Evolutionary conservation across 2,113 vertebrate genomes (phyloP).

Genomic region (Sceloporus tristichus): DNA sequence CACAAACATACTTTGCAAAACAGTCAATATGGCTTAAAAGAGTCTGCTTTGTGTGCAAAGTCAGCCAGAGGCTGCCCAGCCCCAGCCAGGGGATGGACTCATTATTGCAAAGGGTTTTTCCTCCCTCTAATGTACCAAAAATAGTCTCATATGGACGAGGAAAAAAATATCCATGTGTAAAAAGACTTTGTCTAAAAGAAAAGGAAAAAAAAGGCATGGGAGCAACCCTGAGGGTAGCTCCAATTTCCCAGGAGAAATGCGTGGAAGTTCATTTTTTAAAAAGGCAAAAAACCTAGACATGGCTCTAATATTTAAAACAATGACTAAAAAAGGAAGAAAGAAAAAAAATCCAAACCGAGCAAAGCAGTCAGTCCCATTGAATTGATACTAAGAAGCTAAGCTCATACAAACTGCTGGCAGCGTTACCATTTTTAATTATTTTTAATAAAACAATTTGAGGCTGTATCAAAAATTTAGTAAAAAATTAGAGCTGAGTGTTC

Average conservation of each 20-base stretch:
- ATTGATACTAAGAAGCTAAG: conserved; percentile 79
- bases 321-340: conserved; percentile 59
- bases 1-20: conserved; percentile 64
- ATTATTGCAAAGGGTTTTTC: conserved; percentile 86
- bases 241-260: conserved; percentile 67
- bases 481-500: conserved; percentile 87
- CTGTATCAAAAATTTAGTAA: conserved; percentile 91
- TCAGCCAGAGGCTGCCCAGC: conserved; percentile 72
- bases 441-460: conserved; percentile 89
- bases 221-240: conserved; percentile 43
- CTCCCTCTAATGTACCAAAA: conserved; percentile 61
- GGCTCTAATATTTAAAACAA: conserved; percentile 67
- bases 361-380: conserved; percentile 72
- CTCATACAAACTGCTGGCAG: conserved; percentile 88
- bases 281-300: conserved; percentile 71
- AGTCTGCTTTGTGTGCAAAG: conserved; percentile 70
- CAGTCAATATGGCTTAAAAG: conserved; percentile 77
- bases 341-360: conserved; percentile 52
- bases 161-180: conserved; percentile 66
- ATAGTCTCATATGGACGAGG: conserved; percentile 57
- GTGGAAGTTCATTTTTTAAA: conserved; percentile 58
- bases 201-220: conserved; percentile 52
- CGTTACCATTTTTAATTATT: conserved; percentile 79
- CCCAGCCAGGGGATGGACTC: conserved; percentile 65
- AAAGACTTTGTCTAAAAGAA: conserved; percentile 60